Evolutionary conservation across 1,140 invertebrate species (phyloP).

Genomic region (Pogonomyrmex barbatus): DNA sequence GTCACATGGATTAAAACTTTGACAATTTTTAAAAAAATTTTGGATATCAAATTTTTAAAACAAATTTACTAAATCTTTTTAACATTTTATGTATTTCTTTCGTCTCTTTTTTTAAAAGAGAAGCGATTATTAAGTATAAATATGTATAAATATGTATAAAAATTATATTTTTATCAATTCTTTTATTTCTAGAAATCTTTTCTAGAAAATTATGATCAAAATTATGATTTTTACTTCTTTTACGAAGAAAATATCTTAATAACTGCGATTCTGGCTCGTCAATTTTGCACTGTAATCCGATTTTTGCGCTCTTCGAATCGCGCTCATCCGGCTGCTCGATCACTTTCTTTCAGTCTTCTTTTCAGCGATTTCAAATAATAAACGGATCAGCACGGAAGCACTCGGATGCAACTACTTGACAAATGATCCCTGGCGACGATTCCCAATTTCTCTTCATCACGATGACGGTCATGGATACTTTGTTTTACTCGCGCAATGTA

Average conservation of each 20-base stretch:
- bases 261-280: conserved; percentile 22
- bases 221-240: conserved; percentile 1
- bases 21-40: neutral
- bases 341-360: conserved; percentile 42
- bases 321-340: conserved; percentile 33
- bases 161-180: neutral
- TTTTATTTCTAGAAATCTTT: neutral
- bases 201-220: neutral
- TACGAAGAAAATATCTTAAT: conserved; percentile 7
- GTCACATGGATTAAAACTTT: neutral
- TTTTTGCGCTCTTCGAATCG: conserved; percentile 18
- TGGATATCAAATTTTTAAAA: neutral
- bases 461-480: conserved; percentile 47
- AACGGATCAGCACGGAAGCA: conserved; percentile 48
- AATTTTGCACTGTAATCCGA: conserved; percentile 21
- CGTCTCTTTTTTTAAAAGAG: neutral
- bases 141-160: neutral
- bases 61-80: neutral
- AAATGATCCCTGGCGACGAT: conserved; percentile 55
- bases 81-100: neutral
- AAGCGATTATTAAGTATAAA: neutral
- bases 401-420: conserved; percentile 43
- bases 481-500: conserved; percentile 37
- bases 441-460: conserved; percentile 55
- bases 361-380: conserved; percentile 57